A percentile compares a stretch with the other conserved stretches of the same genome.
phyloP scores from a whole-genome alignment of 2,797 vertebrate species.

The Coccyzus lansbergi region DNA sequence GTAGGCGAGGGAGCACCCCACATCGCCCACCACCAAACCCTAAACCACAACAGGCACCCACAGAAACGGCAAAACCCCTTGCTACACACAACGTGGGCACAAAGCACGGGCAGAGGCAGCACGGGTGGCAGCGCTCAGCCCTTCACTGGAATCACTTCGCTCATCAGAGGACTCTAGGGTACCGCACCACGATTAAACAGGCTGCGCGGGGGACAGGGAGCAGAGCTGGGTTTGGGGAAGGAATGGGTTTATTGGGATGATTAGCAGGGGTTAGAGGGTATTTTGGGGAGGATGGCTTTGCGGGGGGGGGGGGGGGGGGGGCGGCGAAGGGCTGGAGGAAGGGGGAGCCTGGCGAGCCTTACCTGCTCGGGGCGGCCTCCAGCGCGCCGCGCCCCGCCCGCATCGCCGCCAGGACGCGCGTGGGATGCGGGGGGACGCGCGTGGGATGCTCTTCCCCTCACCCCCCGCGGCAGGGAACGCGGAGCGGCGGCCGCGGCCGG shows the following conservation, averaged over 20 bases:
- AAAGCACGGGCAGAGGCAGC: neutral
- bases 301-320: neutral
- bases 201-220: neutral
- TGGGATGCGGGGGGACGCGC: neutral
- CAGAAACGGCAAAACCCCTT: neutral
- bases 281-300: neutral
- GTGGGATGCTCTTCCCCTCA: neutral
- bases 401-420: neutral
- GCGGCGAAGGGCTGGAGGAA: neutral
- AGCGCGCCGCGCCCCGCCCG: neutral
- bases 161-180: neutral
- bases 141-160: neutral
- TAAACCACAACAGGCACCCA: neutral
- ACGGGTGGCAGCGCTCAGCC: neutral
- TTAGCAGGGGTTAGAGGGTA: neutral
- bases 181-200: neutral
- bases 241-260: neutral
- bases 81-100: neutral
- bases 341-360: neutral
- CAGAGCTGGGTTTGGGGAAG: neutral
- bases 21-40: neutral
- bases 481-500: slow-evolving; percentile 46
- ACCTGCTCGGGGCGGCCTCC: slow-evolving; percentile 30
- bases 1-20: neutral
- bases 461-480: neutral